A percentile compares a stretch with the other conserved stretches of the same genome.
phyloP scores from a whole-genome alignment of 2,888 invertebrate genomes.

The Diploptera punctata region DNA sequence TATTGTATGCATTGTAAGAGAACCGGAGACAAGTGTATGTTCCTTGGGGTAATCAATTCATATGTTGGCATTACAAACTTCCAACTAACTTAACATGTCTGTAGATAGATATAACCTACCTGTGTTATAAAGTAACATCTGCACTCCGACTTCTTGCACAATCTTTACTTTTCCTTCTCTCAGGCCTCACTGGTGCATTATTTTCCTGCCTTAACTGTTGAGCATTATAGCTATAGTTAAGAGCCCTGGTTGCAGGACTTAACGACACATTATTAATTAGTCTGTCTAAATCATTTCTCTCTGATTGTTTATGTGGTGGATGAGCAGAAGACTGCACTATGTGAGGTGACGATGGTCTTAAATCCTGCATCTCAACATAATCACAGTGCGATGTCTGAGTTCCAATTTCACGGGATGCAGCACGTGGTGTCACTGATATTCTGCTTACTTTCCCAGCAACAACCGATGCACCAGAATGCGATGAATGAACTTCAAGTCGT shows the following conservation, averaged over 20 bases:
- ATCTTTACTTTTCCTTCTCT: slow-evolving; percentile 25
- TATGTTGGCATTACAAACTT: too few relatives aligned
- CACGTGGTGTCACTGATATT: neutral
- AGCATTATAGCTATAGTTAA: slow-evolving; percentile 19
- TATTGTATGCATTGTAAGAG: too few relatives aligned
- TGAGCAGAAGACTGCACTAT: neutral
- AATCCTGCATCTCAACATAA: neutral
- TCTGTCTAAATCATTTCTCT: neutral
- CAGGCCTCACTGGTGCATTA: slow-evolving; percentile 15
- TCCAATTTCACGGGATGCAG: neutral
- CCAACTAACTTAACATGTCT: too few relatives aligned
- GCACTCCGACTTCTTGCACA: slow-evolving; percentile 19
- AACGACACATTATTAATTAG: neutral
- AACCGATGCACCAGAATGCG: slow-evolving; percentile 35
- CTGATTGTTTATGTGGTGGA: neutral
- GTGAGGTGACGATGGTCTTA: neutral
- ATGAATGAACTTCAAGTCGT: slow-evolving; percentile 31
- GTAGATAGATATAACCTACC: too few relatives aligned
- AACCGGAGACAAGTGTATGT: too few relatives aligned
- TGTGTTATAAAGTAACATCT: too few relatives aligned
- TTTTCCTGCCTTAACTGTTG: neutral
- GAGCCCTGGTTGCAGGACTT: neutral
- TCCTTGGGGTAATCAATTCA: too few relatives aligned
- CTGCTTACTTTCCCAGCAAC: neutral
- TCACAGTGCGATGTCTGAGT: slow-evolving; percentile 18